Evolutionary conservation across 2,797 vertebrate species (phyloP).

Genomic region (Synanceia verrucosa): DNA sequence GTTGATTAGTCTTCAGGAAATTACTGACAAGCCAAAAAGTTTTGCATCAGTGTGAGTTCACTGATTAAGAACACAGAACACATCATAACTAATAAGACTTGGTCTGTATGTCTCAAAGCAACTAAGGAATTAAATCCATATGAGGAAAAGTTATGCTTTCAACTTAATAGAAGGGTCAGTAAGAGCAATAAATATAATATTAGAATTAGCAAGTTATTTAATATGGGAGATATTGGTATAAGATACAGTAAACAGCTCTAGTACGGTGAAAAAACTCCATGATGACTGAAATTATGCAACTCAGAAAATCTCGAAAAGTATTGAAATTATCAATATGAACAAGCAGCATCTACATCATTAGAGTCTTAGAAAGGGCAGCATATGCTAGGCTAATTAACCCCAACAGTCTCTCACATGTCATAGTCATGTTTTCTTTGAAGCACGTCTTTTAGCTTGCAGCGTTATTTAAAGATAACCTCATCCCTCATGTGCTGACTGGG

Average conservation of each 20-base stretch:
- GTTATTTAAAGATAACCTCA: conserved; percentile 50
- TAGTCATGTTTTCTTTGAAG: conserved; percentile 32
- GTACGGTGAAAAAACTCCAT: neutral
- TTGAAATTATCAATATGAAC: neutral
- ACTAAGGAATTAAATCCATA: neutral
- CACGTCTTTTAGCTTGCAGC: conserved; percentile 28
- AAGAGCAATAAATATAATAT: neutral
- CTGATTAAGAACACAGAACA: too few species aligned
- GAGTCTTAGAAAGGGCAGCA: neutral
- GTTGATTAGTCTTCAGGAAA: neutral
- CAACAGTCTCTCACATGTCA: conserved; percentile 16
- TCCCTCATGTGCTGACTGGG: conserved; percentile 44
- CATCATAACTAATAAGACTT: neutral
- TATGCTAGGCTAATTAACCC: conserved; percentile 29
- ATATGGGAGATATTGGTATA: neutral
- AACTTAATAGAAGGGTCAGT: neutral
- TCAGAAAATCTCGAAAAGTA: neutral
- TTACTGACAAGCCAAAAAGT: neutral
- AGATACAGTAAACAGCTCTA: neutral
- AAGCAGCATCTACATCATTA: neutral
- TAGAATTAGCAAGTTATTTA: neutral
- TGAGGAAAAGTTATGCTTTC: neutral
- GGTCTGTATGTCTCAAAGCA: neutral
- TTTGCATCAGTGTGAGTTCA: neutral
- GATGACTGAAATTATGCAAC: neutral